Conservation (phyloP, 2,797 vertebrate species). For the Trachurus trachurus region DNA sequence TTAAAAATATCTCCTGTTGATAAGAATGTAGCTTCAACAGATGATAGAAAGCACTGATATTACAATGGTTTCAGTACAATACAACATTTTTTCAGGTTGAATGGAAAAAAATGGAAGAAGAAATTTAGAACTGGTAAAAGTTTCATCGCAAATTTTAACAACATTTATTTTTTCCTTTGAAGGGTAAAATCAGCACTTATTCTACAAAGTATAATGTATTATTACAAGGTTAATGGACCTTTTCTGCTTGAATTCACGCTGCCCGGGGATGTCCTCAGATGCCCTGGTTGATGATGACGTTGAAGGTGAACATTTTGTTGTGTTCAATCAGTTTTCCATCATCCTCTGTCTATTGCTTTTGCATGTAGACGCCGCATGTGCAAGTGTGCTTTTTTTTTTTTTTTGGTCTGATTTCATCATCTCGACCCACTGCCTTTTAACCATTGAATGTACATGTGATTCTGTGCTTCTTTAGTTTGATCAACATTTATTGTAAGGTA, state of each 20-base stretch:
- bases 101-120: neutral
- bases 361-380: constrained; percentile 42
- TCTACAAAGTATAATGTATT: constrained; percentile 32
- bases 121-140: constrained; percentile 25
- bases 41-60: constrained; percentile 22
- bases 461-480: neutral
- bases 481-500: neutral
- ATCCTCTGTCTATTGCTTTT: constrained; percentile 28
- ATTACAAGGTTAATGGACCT: constrained; percentile 60
- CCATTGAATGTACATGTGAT: neutral
- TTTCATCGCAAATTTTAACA: constrained; percentile 7
- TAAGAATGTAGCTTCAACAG: constrained; percentile 29
- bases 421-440: neutral
- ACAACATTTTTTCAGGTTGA: neutral
- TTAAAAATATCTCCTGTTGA: constrained; percentile 27
- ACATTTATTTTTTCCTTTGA: constrained; percentile 11
- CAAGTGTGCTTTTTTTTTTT: constrained; percentile 9
- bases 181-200: constrained; percentile 23
- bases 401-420: constrained; percentile 5
- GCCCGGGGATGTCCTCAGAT: constrained; percentile 78
- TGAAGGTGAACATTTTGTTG: constrained; percentile 81
- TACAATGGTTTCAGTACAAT: neutral
- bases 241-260: constrained; percentile 76
- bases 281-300: constrained; percentile 79
- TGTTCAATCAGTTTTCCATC: constrained; percentile 28